These are phyloP conservation scores for Limnephilus marmoratus DNA, from an alignment of 2,888 invertebrate species.

Conservation along the genomic window DNA sequence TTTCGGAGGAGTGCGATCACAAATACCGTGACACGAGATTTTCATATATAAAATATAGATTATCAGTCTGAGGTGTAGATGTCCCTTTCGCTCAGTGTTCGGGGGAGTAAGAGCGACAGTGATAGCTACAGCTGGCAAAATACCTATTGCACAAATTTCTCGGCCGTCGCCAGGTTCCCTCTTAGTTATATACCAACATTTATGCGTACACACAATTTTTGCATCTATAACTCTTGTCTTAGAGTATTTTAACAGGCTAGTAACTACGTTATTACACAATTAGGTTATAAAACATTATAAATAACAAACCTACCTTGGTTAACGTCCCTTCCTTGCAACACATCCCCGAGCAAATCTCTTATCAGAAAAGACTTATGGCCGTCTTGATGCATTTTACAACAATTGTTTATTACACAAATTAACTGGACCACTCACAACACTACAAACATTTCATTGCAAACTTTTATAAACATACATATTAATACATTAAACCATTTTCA, in stretches of 20 bases:
- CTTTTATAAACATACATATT: neutral
- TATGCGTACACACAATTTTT: no score
- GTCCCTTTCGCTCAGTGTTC: no score
- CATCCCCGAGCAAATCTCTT: constrained; percentile 89
- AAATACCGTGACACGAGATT: no score
- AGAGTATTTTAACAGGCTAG: neutral
- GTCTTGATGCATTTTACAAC: constrained; percentile 76
- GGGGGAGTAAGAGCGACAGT: no score
- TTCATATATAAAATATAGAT: no score
- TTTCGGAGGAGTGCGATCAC: no score
- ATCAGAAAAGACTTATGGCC: constrained; percentile 90
- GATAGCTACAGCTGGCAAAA: no score
- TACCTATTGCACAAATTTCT: no score
- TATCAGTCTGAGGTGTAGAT: no score
- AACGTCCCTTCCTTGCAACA: constrained; percentile 70
- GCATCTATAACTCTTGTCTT: neutral
- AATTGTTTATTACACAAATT: neutral
- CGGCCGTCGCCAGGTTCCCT: no score
- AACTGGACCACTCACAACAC: neutral
- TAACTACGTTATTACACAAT: neutral
- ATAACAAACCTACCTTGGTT: neutral
- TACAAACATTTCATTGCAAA: neutral
- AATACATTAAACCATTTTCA: neutral
- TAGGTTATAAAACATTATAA: neutral
- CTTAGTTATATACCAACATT: no score